Evolutionary conservation across 2,113 vertebrate species (phyloP), one percentile per base, ranked within the genome.

Genomic region (Numida meleagris): DNA sequence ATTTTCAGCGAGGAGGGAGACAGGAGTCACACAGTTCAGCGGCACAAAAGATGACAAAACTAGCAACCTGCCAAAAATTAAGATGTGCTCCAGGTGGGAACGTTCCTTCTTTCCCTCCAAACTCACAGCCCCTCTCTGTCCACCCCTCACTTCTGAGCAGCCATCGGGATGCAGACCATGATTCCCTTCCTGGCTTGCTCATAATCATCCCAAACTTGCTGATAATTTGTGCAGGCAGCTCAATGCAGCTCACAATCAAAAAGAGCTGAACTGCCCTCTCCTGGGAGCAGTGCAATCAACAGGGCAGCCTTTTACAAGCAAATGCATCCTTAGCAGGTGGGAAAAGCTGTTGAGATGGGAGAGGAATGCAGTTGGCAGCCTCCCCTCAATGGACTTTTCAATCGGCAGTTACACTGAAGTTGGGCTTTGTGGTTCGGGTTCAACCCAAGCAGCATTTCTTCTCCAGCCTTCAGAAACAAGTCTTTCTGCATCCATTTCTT

Each of bases 261-360:
- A 90, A 85, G 93, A 86, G 78, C 87, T 24, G 93, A 95, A 91
- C 68, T 94, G 94, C 92, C 94, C 92, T 94, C 82, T 96, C 90
- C 91, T 77, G 94, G 92, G 92, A 96, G 90, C 90, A 42, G 77
- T 1, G 78, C 43, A 80, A 79, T 74, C 87, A 88, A 91, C 92
- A 96, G 90, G 86, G 67, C 89, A 89, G 87, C 73, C 58, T 85
- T 79, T 19, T 40, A 3, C 51, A 43, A 68, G n/a, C 72, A 55
- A 66, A 61, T 6, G 5, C 73, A 53, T 53, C 89, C 33, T 34
- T 29, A 83, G 93, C 87, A 31, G 84, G 33, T 27, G 83, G n/a
- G 63, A 73, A 67, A 77, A 87, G 88, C 81, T 48, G 77, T 7
- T 31, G 65, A 34, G 34, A 74, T 1, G 59, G 67, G 83, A 90